phyloP scores from a whole-genome alignment of 2,797 vertebrate genomes.

The Thunnus albacares region DNA sequence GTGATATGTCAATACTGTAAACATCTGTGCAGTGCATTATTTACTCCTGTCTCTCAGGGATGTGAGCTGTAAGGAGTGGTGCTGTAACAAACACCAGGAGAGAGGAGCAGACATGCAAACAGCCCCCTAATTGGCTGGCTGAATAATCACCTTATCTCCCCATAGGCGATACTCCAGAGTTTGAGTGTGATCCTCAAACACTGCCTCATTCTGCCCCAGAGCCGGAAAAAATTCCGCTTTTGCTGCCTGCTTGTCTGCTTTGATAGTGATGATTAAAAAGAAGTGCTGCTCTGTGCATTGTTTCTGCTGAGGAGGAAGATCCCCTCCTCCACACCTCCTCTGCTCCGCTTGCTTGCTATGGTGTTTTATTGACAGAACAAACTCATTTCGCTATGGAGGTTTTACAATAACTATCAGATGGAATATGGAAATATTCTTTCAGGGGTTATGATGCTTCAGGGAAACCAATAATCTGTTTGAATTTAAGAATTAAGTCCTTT shows the following conservation, averaged over 20 bases:
- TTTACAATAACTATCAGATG: conserved; percentile 49
- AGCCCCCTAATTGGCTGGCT: conserved; percentile 78
- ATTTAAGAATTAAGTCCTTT: conserved; percentile 32
- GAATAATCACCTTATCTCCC: conserved; percentile 83
- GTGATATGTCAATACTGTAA: conserved; percentile 46
- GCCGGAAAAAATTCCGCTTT: conserved; percentile 72
- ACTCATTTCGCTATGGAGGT: conserved; percentile 58
- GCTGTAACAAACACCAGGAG: conserved; percentile 60
- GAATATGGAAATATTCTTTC: conserved; percentile 33
- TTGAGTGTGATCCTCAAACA: conserved; percentile 74
- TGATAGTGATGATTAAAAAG: conserved; percentile 87
- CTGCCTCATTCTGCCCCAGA: conserved; percentile 69
- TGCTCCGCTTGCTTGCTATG: conserved; percentile 31
- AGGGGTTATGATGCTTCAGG: not conserved
- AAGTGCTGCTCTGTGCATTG: conserved; percentile 72
- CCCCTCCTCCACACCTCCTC: conserved; percentile 40
- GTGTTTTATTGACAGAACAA: conserved; percentile 72
- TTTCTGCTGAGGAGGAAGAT: conserved; percentile 69
- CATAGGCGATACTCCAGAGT: conserved; percentile 56
- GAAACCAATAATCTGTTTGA: conserved; percentile 4
- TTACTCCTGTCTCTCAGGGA: conserved; percentile 50
- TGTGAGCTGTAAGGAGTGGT: conserved; percentile 38
- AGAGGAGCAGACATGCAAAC: conserved; percentile 66
- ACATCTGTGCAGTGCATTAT: conserved; percentile 43
- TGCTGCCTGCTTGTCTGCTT: conserved; percentile 81